Evolutionary conservation across 2,797 vertebrate genomes (phyloP), one percentile per base, ranked within the genome.

Genomic region (Philypnodon macrostomus): DNA sequence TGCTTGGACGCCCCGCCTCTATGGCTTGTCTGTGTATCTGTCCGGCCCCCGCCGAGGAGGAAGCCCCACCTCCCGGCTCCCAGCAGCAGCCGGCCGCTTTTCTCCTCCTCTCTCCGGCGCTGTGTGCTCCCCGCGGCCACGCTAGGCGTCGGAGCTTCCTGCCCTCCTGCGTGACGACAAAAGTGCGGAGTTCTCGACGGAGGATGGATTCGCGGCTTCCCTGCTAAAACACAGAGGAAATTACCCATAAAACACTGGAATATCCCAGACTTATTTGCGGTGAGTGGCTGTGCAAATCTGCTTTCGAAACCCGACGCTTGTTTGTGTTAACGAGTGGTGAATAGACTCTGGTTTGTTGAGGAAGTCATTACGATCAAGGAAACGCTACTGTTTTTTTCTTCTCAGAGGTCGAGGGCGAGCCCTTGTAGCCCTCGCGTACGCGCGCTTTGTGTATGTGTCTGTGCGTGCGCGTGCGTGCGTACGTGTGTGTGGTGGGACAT

Each of bases 101-200:
- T 85, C 77, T 71, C 62, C 73, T 73, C 71, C 67, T 77, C 75
- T 67, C 71, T 64, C 60, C 74, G 67, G 72, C 77, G 66, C 72
- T 75, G 65, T 70, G 61, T 38, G 67, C 75, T 81, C 78, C 69
- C 74, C 51, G 81, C 82, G 77, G 83, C 77, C 83, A 76, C 77
- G 80, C 71, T 67, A 24, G 78, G 81, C 81, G 63, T 77, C 76
- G 75, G 79, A 85, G 84, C 78, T 79, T 78, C 76, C 71, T 76
- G 64, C 70, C 78, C 79, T 78, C 76, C 71, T 76, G 64, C 70
- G 78, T 76, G 83, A 87, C 82, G 83, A 87, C 78, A 84, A 86
- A 82, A 90, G 85, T 88, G 71, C 55, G 24, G 66, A 63, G 63
- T 75, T 70, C 41, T 79, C 79, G 72, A 78, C 76, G 57, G 66